Base-by-base conservation (phyloP, 2,888 invertebrate genomes). In the Bugulina stolonifera region DNA sequence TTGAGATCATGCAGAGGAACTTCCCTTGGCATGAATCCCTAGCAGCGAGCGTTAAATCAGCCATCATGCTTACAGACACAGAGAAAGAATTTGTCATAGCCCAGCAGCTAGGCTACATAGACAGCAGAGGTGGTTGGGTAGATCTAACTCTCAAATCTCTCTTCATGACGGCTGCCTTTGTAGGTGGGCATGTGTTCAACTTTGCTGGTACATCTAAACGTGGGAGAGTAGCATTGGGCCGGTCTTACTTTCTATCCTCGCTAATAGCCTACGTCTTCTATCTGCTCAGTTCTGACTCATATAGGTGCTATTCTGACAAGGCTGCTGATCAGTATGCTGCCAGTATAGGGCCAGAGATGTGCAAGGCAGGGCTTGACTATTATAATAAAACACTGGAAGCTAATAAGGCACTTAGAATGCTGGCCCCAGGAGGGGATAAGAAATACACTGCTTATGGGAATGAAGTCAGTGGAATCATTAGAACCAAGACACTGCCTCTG, bases 31-130 rank as follows among this genome's bases (percentile, higher is more conserved):
- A 64, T 2, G 18, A 34, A 10, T 10, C 27, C 3, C 25, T 18
- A 10, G 29, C 64, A 18, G 32, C 10, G 14, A 32, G 10, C 3
- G 64, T 64, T 2, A 32, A 27, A 32, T 27, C 29, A 14, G 22
- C 64, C 2, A 2, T 64, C 10, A 5, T 64, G n/a, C 64, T 64
- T 2, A 64, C 32, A 5, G 64, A 64, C 64, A 34, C 2, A 2
- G 64, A 64, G 34, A 64, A 64, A 32, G 34, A 34, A 32, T 64
- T 64, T 32, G 32, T 64, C 25, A 64, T 64, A 64, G 64, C 64
- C 5, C 22, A 27, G 27, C 64, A 64, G 64, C 18, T 64, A 32
- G 64, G 64, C 64, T 64, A 64, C 64, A 27, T 64, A 25, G 64
- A 64, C 64, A 64, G 25, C 32, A 27, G 32, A 32, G 29, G 32